Evolutionary conservation across 2,888 invertebrate genomes (phyloP).

Genomic region (Keiferia lycopersicella): DNA sequence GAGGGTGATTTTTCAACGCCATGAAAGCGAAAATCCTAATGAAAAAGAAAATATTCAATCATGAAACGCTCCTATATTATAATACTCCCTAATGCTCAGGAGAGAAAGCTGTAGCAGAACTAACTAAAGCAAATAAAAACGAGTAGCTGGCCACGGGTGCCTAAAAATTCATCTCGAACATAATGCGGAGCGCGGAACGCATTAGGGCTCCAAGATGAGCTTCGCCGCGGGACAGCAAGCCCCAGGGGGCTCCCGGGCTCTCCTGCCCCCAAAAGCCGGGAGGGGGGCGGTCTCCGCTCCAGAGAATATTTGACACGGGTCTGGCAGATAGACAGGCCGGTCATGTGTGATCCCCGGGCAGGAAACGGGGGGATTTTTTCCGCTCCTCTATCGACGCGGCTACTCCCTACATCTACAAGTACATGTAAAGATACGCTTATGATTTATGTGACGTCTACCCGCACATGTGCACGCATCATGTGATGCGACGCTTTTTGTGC

Average conservation of each 20-base stretch:
- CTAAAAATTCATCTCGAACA: slow-evolving; percentile 74
- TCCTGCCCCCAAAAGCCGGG: slow-evolving; percentile 59
- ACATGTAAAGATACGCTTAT: slow-evolving; percentile 72
- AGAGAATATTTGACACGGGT: slow-evolving; percentile 82
- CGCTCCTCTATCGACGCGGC: slow-evolving; percentile 73
- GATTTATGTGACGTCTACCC: slow-evolving; percentile 72
- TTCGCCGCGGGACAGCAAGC: slow-evolving; percentile 78
- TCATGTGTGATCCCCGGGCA: slow-evolving; percentile 80
- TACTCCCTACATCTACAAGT: slow-evolving; percentile 60
- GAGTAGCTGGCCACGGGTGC: slow-evolving; percentile 49
- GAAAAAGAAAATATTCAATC: slow-evolving; percentile 74
- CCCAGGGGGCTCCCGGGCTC: slow-evolving; percentile 75
- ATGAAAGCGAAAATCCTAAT: slow-evolving; percentile 73
- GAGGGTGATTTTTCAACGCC: slow-evolving; percentile 73
- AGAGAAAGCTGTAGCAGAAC: slow-evolving; percentile 8
- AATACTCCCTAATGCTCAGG: slow-evolving; percentile 29
- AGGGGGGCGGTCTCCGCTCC: slow-evolving; percentile 77
- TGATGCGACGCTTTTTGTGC: slow-evolving; percentile 63
- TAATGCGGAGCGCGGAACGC: slow-evolving; percentile 72
- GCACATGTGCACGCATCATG: slow-evolving; percentile 74
- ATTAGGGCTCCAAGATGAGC: slow-evolving; percentile 80
- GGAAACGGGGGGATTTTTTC: slow-evolving; percentile 78
- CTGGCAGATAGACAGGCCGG: slow-evolving; percentile 82
- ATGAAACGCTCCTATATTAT: slow-evolving; percentile 47
- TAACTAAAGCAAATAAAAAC: slow-evolving; percentile 40